These are phyloP conservation scores for Adineta ricciae DNA, from an alignment of 2,888 invertebrate genomes.

Conservation along the genomic window DNA sequence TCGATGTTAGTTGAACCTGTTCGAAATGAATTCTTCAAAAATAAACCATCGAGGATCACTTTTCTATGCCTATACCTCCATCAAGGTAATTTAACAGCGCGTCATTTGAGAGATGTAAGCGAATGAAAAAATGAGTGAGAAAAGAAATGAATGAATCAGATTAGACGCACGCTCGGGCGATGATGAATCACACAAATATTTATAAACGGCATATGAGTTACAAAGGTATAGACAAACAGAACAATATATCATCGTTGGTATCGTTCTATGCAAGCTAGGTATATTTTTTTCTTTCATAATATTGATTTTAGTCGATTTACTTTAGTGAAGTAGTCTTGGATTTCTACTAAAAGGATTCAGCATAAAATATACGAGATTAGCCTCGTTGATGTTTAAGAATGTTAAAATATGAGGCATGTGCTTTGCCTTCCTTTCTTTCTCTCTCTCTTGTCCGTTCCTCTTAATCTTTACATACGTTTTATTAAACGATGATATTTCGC, in stretches of 20 bases:
- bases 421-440: background rate
- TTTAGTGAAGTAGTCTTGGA: background rate
- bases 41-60: background rate
- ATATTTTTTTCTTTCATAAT: background rate
- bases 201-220: background rate
- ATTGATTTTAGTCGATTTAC: background rate
- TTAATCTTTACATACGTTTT: background rate
- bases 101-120: background rate
- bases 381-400: background rate
- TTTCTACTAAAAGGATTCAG: background rate
- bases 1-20: background rate
- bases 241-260: background rate
- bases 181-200: background rate
- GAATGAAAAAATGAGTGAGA: background rate
- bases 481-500: background rate
- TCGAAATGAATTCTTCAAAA: background rate
- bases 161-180: background rate
- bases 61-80: background rate
- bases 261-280: background rate
- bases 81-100: background rate
- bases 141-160: background rate
- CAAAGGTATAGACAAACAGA: background rate
- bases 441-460: background rate
- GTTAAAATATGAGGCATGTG: background rate
- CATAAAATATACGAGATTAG: background rate